These are phyloP conservation scores for Hormiphora californensis DNA, from an alignment of 37 sponge, comb jelly and placozoan genomes.

Conservation along the genomic window DNA sequence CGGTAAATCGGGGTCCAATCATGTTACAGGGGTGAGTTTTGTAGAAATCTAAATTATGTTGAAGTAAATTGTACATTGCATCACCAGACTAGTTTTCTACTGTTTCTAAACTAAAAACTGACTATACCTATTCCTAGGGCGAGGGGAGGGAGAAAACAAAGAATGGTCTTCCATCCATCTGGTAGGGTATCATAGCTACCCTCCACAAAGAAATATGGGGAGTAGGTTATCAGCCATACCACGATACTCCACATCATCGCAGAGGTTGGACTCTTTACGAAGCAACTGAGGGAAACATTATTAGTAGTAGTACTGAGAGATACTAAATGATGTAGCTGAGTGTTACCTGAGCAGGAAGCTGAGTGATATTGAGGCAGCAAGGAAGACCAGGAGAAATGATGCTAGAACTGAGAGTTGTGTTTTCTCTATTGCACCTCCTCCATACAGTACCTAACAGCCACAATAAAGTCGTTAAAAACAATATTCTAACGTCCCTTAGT, in stretches of 20 bases:
- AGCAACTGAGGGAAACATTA: neutral
- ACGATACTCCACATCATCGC: conserved; percentile 7
- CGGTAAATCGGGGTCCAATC: no score
- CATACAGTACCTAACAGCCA: neutral
- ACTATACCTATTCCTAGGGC: conserved; percentile 18
- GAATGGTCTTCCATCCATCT: neutral
- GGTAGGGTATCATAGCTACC: neutral
- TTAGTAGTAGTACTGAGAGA: neutral
- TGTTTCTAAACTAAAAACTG: no score
- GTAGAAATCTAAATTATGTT: no score
- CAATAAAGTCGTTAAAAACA: no score
- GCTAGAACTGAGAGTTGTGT: neutral
- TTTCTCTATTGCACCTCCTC: neutral
- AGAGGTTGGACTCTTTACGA: neutral
- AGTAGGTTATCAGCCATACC: neutral
- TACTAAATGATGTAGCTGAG: neutral
- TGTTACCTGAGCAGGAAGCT: neutral
- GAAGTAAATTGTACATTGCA: no score
- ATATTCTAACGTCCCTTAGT: no score
- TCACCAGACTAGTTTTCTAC: no score
- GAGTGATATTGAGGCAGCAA: neutral
- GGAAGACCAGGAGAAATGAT: neutral
- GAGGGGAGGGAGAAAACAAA: conserved; percentile 29
- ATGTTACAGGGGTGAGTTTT: no score
- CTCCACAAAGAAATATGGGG: conserved; percentile 31